A percentile compares a stretch with the other conserved stretches of the same genome.
phyloP scores from a whole-genome alignment of 2,797 vertebrate species.

The Linurgus olivaceus region DNA sequence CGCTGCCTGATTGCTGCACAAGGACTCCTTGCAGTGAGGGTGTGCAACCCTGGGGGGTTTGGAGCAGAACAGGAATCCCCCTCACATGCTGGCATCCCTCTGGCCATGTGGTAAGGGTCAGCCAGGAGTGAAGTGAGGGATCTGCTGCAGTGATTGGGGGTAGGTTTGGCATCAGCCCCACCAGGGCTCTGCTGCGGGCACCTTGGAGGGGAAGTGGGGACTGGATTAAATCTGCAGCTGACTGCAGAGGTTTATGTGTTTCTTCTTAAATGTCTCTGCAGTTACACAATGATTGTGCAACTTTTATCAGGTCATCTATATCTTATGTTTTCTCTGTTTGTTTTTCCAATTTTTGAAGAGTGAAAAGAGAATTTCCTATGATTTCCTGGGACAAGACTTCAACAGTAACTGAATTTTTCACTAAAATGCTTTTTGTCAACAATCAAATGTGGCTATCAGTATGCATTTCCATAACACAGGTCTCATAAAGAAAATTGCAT shows the following conservation, averaged over 20 bases:
- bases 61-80: neutral
- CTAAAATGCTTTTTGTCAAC: neutral
- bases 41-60: neutral
- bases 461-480: neutral
- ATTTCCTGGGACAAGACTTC: neutral
- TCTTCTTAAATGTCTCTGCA: neutral
- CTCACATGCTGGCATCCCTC: neutral
- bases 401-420: neutral
- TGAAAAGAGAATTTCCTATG: neutral
- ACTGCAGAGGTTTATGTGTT: neutral
- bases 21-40: neutral
- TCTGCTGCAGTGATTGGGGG: neutral
- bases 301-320: neutral
- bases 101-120: neutral
- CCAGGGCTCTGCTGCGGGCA: neutral
- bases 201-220: fast-evolving
- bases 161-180: fast-evolving
- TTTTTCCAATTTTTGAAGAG: neutral
- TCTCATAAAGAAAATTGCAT: neutral
- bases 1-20: neutral
- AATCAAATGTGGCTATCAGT: neutral
- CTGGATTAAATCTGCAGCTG: neutral
- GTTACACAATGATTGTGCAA: neutral
- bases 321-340: neutral
- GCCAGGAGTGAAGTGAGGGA: neutral